Base-by-base conservation (phyloP, 2,888 invertebrate genomes). In the Eucera pruinosa region DNA sequence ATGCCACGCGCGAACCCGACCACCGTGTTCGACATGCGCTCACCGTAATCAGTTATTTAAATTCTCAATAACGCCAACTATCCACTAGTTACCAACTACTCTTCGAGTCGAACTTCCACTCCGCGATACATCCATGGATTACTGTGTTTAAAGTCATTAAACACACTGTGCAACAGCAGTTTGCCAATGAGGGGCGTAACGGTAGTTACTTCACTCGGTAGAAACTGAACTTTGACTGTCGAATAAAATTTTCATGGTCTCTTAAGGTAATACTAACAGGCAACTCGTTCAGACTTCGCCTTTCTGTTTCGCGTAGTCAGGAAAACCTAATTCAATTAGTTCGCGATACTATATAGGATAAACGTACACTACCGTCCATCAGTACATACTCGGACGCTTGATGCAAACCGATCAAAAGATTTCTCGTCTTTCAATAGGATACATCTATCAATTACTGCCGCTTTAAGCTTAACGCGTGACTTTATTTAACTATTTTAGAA, bases 11-110 rank as follows among this genome's bases (percentile, higher is more conserved):
- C 23, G 30, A 25, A 36, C 30, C 36, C 50, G 30, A 18, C n/a
- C 30, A 11, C 36, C 36, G 39, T 41, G 47, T 15, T 52, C 54
- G 60, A 41, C 48, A 55, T 52, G 66, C 30, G 43, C 18, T 36
- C 25, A 43, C 48, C 39, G 67, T 55, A 54, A 71, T 68, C 50
- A 50, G 54, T 68, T 60, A 60, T 72, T 72, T 67, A 60, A 67
- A 72, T 72, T 57, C 50, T 52, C 39, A 2, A 13, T 50, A 30
- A n/a, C 36, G 27, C 9, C 5, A 25, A 18, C 11, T 18, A 50
- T 25, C 36, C 20, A 55, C 33, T n/a, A n/a, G 61, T 61, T 4
- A n/a, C 39, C 11, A 48, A 23, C n/a, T 20, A n/a, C 41, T 54
- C 45, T 45, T 52, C 7, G 60, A 52, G 43, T n/a, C n/a, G 13